These are phyloP conservation scores for Neofelis nebulosa DNA, from an alignment of 2,113 vertebrate species.

Conservation along the genomic window DNA sequence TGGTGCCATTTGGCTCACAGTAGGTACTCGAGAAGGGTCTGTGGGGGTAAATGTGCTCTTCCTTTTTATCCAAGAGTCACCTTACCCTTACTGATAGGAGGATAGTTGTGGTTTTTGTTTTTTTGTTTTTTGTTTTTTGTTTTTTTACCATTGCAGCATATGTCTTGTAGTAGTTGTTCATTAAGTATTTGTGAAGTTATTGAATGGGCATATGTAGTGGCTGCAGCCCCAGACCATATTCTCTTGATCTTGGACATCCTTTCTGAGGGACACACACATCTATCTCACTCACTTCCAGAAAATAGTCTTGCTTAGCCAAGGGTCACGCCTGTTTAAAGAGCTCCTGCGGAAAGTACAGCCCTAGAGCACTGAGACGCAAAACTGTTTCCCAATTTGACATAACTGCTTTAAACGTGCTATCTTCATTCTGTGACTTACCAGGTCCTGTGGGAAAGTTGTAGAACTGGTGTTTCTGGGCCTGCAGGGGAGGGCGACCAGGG, in stretches of 20 bases:
- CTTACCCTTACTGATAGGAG: neutral
- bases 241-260: neutral
- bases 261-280: neutral
- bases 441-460: constrained; percentile 25
- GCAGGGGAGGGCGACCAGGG: neutral
- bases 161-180: neutral
- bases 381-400: neutral
- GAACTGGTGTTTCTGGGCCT: constrained; percentile 62
- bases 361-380: neutral
- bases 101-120: neutral
- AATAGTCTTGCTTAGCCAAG: neutral
- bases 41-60: neutral
- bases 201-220: neutral
- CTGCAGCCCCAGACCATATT: neutral
- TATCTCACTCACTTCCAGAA: neutral
- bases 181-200: neutral
- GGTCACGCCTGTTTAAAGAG: neutral
- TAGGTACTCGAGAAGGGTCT: neutral
- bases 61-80: neutral
- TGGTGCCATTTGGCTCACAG: neutral
- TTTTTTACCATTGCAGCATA: neutral
- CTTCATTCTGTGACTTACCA: neutral
- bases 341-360: neutral
- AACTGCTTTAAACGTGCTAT: neutral
- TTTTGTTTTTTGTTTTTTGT: no score